Base-by-base conservation (phyloP, 2,797 vertebrate species). In the Spinus olivaceus region DNA sequence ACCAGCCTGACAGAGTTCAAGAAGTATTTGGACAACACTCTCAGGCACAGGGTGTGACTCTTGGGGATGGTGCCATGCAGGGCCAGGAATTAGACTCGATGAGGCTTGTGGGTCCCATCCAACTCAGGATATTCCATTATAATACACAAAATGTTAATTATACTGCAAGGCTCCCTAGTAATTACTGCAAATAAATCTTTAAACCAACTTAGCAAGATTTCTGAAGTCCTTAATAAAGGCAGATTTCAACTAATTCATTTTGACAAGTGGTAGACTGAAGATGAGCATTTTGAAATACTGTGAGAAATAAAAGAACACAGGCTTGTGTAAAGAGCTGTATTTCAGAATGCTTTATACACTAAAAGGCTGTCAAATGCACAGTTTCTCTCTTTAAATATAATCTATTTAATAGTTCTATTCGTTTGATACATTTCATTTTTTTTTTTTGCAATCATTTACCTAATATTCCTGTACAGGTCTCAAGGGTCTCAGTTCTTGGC, bases 361-460 rank as follows among this genome's bases (percentile, higher is more conserved):
- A 60, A 76, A 86, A 8, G 17, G 51, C 35, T 81, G 83, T 57
- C 56, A 95, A 78, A 76, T 42, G 41, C 47, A 93, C n/a, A 87
- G 33, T 76, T 78, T 81, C 32, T 37, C 47, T 82, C 74, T 81
- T 92, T 44, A 94, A 88, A 79, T 28, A 50, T 8, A 24, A 73
- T 37, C 27, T n/a, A 59, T 65, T 95, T 88, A 95, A 70, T 16
- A 76, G 60, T 41, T 24, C 39, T 81, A 35, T 80, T 91, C 73
- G 69, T 60, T 81, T 82, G 61, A 93, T 65, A 59, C 35, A 94
- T 70, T 78, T 54, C 13, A 46, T 47, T 94, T 8, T 41, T 41
- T n/a, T n/a, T n/a, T 88, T 65, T 83, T 47, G 3, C 56, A 93
- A 61, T 47, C 44, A 25, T 90, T 65, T 76, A 69, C 61, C 85